A percentile compares a stretch with the other conserved stretches of the same genome.
These are phyloP conservation scores for Muscicapa comitata DNA, from an alignment of 2,797 vertebrate genomes.

Conservation along the genomic window DNA sequence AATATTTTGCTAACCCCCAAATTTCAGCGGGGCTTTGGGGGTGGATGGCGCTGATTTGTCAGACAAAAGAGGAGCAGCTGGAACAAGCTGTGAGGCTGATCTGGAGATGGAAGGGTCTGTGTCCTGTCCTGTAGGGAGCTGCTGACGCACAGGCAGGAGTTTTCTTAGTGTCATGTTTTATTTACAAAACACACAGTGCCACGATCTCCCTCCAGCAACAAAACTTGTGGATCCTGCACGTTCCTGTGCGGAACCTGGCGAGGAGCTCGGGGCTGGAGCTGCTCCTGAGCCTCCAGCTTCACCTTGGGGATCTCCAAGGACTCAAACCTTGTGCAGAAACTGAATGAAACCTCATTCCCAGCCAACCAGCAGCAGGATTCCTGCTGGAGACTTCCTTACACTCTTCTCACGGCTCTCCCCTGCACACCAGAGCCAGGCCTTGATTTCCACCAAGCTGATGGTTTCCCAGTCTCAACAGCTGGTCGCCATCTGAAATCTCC, in stretches of 20 bases:
- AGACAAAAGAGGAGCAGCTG: not conserved
- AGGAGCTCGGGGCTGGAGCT: not conserved
- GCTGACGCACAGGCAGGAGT: conserved; percentile 15
- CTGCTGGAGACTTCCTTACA: fast-evolving
- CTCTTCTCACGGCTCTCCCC: not conserved
- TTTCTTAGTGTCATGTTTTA: conserved; percentile 56
- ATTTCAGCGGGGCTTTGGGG: not conserved
- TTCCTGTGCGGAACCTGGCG: not conserved
- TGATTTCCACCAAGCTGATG: fast-evolving
- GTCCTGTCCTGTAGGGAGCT: not conserved
- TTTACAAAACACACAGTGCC: conserved; percentile 12
- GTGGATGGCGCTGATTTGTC: not conserved
- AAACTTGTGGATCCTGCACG: not conserved
- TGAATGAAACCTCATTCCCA: not conserved
- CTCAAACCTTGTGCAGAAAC: not conserved
- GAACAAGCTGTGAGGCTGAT: not conserved
- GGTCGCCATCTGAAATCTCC: not conserved
- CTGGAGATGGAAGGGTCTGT: not conserved
- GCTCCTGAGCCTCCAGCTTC: not conserved
- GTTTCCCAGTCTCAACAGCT: not conserved
- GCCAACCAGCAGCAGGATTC: not conserved
- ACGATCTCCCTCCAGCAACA: not conserved
- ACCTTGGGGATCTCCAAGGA: not conserved
- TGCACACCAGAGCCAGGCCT: not conserved
- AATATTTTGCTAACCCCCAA: not conserved